phyloP scores from a whole-genome alignment of 1,140 invertebrate genomes.

The Prorops nasuta region DNA sequence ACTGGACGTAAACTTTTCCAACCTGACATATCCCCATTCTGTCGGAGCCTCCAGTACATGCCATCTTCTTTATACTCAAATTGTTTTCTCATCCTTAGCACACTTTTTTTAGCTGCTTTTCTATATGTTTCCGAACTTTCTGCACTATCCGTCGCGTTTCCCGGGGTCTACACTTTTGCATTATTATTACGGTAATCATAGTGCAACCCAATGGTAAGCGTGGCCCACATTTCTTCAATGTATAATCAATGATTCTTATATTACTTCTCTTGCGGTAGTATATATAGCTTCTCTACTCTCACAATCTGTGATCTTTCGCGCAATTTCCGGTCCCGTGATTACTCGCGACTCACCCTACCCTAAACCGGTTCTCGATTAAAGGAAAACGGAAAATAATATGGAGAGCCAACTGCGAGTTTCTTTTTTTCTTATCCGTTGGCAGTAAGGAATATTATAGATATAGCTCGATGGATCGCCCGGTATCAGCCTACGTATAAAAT shows the following conservation, averaged over 20 bases:
- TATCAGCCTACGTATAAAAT: no score
- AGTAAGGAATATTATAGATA: no score
- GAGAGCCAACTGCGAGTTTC: no score
- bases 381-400: no score
- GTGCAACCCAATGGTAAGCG: constrained; percentile 5
- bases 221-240: constrained; percentile 22
- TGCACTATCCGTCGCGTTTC: constrained; percentile 20
- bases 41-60: no score
- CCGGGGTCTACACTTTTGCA: constrained; percentile 23
- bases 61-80: no score
- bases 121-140: constrained; percentile 3
- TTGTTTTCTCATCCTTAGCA: neutral
- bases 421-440: no score
- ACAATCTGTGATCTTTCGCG: neutral
- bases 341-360: constrained; percentile 5
- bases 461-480: no score
- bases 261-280: neutral
- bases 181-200: constrained; percentile 32
- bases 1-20: no score
- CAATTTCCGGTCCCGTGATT: neutral
- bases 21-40: no score
- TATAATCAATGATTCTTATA: constrained; percentile 23
- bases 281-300: neutral
- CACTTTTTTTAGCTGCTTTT: constrained; percentile 1
- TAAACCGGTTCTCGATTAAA: neutral